Base-by-base conservation (phyloP, 2,113 vertebrate species). In the Stomatorhinus ivindoensis region DNA sequence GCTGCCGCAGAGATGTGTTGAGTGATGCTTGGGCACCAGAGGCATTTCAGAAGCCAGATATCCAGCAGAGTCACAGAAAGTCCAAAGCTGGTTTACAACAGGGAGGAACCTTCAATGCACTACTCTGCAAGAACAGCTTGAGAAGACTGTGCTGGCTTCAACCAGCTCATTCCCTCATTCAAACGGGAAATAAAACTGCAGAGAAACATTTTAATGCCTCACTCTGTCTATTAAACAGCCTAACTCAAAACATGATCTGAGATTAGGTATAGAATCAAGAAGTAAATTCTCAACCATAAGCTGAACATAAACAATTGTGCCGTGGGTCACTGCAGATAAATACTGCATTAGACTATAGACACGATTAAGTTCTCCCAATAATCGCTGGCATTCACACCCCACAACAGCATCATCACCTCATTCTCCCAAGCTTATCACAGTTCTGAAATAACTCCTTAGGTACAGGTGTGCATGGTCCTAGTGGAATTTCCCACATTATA, bases 81-180 rank as follows among this genome's bases (percentile, higher is more conserved):
- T 89, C 46, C 65, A 11, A 31, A 50, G 88, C 89, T 92, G 76
- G 91, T 87, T 87, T 89, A 69, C 44, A 89, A 89, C 8, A 90
- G 50, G 48, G n/a, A 47, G 10, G n/a, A 27, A 31, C 31, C 44
- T 15, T 87, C 27, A 8, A 31, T 21, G 85, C 47, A 31, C 53
- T n/a, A 50, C n/a, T 55, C 85, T 53, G n/a, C 13, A 87, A 53
- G 19, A 24, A 51, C 48, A 53, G 24, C 82, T 47, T 11, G 21
- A 24, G 82, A n/a, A 46, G 35, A n/a, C 80, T 24, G 80, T 21
- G 17, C 39, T 13, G 69, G 3, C 31, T 35, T 31, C n/a, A 4
- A 61, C 58, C 58, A 4, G 31, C 31, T 73, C 11, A 3, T 35
- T 73, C 9, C 69, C 69, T 73, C 1, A 13, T 73, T 76, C 69